These are phyloP conservation scores for Meiosimyza platycephala DNA, from an alignment of 2,888 invertebrate species.

Conservation along the genomic window DNA sequence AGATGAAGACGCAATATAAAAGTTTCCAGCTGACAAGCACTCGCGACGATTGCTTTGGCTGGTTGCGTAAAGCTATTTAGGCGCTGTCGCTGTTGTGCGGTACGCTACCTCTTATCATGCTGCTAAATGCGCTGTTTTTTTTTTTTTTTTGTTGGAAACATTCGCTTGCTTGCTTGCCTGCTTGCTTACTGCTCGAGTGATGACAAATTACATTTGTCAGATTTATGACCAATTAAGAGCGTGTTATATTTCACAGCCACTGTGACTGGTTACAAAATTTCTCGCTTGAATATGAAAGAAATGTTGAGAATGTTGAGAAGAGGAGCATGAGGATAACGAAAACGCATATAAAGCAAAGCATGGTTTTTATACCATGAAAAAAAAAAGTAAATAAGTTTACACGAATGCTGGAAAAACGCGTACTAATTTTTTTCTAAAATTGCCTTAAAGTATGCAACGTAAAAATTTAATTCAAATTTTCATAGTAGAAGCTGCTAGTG, in stretches of 20 bases:
- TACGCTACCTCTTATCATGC: background rate
- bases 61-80: slow-evolving; percentile 2
- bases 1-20: slow-evolving; percentile 1
- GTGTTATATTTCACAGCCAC: slow-evolving; percentile 64
- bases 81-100: background rate
- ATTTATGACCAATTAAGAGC: slow-evolving; percentile 66
- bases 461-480: too few relatives aligned
- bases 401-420: too few relatives aligned
- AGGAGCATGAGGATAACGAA: too few relatives aligned
- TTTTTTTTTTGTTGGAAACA: background rate
- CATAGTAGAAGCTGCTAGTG: too few relatives aligned
- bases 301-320: background rate
- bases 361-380: too few relatives aligned
- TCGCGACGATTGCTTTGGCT: background rate
- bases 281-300: background rate
- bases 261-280: slow-evolving; percentile 39
- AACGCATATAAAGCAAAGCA: too few relatives aligned
- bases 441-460: background rate
- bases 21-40: slow-evolving; percentile 26
- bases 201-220: slow-evolving; percentile 66
- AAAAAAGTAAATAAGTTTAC: too few relatives aligned
- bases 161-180: slow-evolving; percentile 44
- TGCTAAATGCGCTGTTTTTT: background rate
- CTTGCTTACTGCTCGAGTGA: slow-evolving; percentile 58
- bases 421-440: background rate